Evolutionary conservation across 2,113 vertebrate species (phyloP).

Genomic region (Phrynosoma platyrhinos): DNA sequence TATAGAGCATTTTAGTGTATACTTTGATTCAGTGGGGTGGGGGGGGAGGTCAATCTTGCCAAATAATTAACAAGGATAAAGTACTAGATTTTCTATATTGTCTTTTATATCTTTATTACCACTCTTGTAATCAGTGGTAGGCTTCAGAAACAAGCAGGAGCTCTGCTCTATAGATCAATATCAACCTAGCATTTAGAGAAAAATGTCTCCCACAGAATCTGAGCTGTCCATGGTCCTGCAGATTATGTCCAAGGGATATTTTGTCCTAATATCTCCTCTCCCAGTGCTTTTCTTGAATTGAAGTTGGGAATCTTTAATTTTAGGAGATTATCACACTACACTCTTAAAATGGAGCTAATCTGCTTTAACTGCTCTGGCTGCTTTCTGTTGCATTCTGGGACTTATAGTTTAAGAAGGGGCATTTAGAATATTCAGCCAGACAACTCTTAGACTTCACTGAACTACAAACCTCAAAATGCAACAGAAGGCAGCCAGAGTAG

Average conservation of each 20-base stretch:
- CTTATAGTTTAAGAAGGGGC: too few species aligned
- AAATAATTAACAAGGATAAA: neutral
- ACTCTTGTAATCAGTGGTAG: neutral
- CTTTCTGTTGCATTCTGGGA: too few species aligned
- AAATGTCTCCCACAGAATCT: neutral
- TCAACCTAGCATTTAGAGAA: neutral
- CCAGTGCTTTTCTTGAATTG: too few species aligned
- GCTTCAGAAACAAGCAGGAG: neutral
- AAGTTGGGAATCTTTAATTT: neutral
- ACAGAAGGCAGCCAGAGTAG: too few species aligned
- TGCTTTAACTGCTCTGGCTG: too few species aligned
- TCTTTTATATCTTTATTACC: neutral
- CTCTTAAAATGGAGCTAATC: too few species aligned
- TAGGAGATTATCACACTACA: too few species aligned
- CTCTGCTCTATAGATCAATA: neutral
- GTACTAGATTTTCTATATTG: neutral
- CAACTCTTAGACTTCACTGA: too few species aligned
- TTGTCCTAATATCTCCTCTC: neutral
- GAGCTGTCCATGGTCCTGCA: neutral
- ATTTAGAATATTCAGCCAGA: too few species aligned
- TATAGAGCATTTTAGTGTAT: neutral
- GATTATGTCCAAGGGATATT: neutral
- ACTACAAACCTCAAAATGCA: too few species aligned
- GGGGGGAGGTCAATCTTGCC: neutral
- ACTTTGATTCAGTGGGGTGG: neutral